Base-by-base conservation (phyloP, 2,797 vertebrate genomes). In the Crossoptilon crossoptilon region DNA sequence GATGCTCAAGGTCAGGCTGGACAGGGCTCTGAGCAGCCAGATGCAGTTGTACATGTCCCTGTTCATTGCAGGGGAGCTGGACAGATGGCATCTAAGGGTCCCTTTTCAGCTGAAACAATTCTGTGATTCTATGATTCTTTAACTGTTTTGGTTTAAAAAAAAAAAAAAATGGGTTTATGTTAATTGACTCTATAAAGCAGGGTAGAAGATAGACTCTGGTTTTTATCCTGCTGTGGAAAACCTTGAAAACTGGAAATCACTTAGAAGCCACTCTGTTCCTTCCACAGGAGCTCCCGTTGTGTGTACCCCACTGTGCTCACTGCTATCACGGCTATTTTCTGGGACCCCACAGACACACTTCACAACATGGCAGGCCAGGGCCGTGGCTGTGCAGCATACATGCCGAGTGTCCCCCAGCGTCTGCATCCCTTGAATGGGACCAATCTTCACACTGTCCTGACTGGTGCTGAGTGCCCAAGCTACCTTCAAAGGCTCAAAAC, bases 171-270 rank as follows among this genome's bases (percentile, higher is more conserved):
- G 3, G 14, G 22, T 79, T 27, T 66, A 23, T 11, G 11, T 35
- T 35, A 24, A 39, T 29, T 44, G 33, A 56, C 8, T n/a, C 48
- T 29, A 2, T 26, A 4, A 14, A 14, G 80, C 27, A 26, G 11
- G 12, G 46, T 8, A 4, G 19, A 2, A 62, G 6, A n/a, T 7
- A 37, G 35, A 15, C 43, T 43, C 43, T 19, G 60, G 33, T 1
- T 1, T 33, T 67, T 69, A 29, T 69, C 18, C 21, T 22, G 35
- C 77, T 27, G 48, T 8, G 3, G 27, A 13, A 31, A 46, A 14
- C 24, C 15, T 33, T 1, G 4, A 4, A 15, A 55, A 37, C 22
- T 33, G 1, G 64, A 12, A 17, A 7, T 12, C 4, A 6, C 15
- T 76, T 11, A 12, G 22, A 39, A 53, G 37, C 27, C 35, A 2